These are phyloP conservation scores for Nematopogon swammerdamellus DNA, from an alignment of 2,888 invertebrate species.

Conservation along the genomic window DNA sequence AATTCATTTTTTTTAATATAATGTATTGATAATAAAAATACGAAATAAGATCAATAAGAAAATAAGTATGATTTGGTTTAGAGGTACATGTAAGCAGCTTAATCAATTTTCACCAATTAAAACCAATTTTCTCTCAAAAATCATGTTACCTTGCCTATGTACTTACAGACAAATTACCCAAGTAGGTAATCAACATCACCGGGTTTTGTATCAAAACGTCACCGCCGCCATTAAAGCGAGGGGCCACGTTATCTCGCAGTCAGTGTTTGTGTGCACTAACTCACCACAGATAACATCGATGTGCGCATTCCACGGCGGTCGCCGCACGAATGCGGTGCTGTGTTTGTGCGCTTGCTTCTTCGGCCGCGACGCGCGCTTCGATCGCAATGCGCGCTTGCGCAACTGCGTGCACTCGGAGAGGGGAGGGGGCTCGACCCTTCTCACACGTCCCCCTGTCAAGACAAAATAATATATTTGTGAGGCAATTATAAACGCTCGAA, in stretches of 20 bases:
- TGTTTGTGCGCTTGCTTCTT: not conserved
- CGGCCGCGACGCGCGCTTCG: not conserved
- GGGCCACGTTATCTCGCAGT: not conserved
- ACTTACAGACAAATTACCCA: no score
- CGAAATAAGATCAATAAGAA: no score
- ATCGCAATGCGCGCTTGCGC: not conserved
- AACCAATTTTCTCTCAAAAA: no score
- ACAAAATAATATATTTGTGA: not conserved
- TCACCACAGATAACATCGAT: not conserved
- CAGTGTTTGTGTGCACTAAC: not conserved
- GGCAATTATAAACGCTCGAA: not conserved
- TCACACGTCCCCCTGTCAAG: not conserved
- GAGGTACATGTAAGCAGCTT: no score
- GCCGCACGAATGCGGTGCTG: not conserved
- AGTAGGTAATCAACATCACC: no score
- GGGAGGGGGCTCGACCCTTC: not conserved
- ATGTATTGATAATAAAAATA: no score
- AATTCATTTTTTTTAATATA: no score
- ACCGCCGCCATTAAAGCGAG: no score
- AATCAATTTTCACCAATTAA: no score
- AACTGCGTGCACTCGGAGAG: not conserved
- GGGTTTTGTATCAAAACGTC: no score
- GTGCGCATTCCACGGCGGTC: not conserved
- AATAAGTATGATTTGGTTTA: no score
- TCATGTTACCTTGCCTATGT: no score